phyloP scores from a whole-genome alignment of 2,113 vertebrate species.

The Sinocyclocheilus anshuiensis region DNA sequence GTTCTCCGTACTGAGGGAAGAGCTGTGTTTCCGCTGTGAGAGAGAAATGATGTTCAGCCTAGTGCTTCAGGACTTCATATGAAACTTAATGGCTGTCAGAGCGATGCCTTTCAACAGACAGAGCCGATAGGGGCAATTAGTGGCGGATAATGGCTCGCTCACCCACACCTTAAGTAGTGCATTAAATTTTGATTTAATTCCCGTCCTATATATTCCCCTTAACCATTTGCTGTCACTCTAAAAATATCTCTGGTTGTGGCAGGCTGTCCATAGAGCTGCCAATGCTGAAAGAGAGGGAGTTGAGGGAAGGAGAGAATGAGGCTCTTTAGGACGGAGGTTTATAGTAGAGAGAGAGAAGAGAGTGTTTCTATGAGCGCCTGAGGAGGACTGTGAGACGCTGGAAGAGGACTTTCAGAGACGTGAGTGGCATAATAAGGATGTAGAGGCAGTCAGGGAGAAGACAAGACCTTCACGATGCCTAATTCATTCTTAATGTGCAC shows the following conservation, averaged over 20 bases:
- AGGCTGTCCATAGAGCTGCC: background rate
- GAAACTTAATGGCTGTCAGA: constrained; percentile 68
- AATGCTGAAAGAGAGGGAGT: background rate
- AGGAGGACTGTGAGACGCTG: background rate
- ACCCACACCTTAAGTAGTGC: constrained; percentile 53
- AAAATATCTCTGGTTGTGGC: constrained; percentile 61
- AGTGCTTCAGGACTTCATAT: constrained; percentile 61
- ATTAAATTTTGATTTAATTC: constrained; percentile 71
- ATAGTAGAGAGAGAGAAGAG: background rate
- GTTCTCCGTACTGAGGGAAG: background rate
- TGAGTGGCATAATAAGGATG: background rate
- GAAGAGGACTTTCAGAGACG: background rate
- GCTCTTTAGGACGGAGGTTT: background rate
- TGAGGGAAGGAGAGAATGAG: background rate
- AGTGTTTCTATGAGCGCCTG: background rate
- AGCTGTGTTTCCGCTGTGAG: constrained; percentile 31
- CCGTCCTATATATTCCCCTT: constrained; percentile 65
- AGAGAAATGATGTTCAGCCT: constrained; percentile 51
- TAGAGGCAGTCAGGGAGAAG: too few species aligned
- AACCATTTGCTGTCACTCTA: constrained; percentile 62
- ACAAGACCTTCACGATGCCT: background rate
- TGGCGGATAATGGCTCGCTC: constrained; percentile 63
- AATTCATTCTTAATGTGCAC: background rate
- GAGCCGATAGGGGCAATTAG: constrained; percentile 74
- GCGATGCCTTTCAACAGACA: constrained; percentile 65